phyloP scores from a whole-genome alignment of 2,888 invertebrate genomes.

The Agriotes lineatus region DNA sequence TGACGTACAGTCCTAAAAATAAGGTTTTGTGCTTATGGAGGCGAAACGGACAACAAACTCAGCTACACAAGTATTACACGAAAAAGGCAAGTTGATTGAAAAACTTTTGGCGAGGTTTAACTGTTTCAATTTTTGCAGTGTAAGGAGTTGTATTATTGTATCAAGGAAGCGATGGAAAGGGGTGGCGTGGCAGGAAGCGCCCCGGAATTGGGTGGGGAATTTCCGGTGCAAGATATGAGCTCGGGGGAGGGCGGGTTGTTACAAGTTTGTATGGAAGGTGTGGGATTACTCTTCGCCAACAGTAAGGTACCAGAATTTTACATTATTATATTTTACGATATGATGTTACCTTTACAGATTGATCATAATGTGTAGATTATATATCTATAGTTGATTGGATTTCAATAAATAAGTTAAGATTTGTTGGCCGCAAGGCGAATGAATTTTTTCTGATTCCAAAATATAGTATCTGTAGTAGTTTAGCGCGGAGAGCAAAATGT shows the following conservation, averaged over 20 bases:
- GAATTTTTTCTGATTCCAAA: not conserved
- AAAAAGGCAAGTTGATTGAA: constrained; percentile 81
- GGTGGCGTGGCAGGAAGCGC: constrained; percentile 79
- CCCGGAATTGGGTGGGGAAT: constrained; percentile 91
- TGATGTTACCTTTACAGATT: constrained; percentile 36
- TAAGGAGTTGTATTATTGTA: constrained; percentile 97
- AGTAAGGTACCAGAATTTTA: constrained; percentile 86
- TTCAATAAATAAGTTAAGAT: constrained; percentile 7
- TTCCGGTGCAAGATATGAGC: constrained; percentile 97
- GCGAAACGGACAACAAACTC: constrained; percentile 92
- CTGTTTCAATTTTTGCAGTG: constrained; percentile 76
- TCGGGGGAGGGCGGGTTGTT: constrained; percentile 97
- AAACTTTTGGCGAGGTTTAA: constrained; percentile 4
- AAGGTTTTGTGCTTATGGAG: constrained; percentile 98
- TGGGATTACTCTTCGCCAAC: constrained; percentile 97
- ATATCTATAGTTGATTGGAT: constrained; percentile 15
- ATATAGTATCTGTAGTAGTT: constrained; percentile 24
- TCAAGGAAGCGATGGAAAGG: constrained; percentile 98
- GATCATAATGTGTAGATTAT: constrained; percentile 28
- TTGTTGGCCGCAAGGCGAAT: constrained; percentile 19
- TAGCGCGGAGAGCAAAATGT: constrained; percentile 23
- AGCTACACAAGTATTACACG: constrained; percentile 98
- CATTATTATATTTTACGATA: constrained; percentile 25
- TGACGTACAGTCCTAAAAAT: constrained; percentile 99
- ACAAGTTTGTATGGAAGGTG: constrained; percentile 99